These are phyloP conservation scores for Takifugu rubripes DNA, from an alignment of 2,797 vertebrate species.

Conservation along the genomic window DNA sequence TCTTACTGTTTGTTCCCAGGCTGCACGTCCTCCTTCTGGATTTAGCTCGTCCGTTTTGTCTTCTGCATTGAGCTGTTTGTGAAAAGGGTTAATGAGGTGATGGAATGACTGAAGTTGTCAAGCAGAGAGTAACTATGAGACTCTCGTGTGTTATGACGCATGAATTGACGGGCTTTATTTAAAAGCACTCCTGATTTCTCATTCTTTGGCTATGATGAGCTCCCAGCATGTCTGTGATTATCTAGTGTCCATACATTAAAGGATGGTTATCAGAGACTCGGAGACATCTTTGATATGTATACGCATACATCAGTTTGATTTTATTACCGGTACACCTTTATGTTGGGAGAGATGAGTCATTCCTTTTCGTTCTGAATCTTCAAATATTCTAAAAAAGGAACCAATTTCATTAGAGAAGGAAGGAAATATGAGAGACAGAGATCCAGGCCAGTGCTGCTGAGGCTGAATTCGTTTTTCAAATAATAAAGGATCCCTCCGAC, in stretches of 20 bases:
- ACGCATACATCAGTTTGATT: too few species aligned
- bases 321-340: too few species aligned
- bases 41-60: conserved; percentile 4
- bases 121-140: too few species aligned
- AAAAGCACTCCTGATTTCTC: too few species aligned
- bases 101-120: conserved; percentile 2
- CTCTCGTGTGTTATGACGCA: too few species aligned
- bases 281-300: too few species aligned
- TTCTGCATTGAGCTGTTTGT: conserved; percentile 4
- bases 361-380: not conserved
- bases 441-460: conserved; percentile 4
- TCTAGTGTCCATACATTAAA: too few species aligned
- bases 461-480: conserved; percentile 1
- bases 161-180: too few species aligned
- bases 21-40: conserved; percentile 4
- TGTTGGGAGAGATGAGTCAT: not conserved
- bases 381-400: not conserved
- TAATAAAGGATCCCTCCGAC: conserved; percentile 23
- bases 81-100: conserved; percentile 8
- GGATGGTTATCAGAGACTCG: not conserved
- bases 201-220: too few species aligned
- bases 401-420: not conserved
- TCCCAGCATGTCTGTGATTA: too few species aligned
- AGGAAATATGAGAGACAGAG: not conserved
- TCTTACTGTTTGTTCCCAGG: conserved; percentile 26